phyloP scores from a whole-genome alignment of 2,797 vertebrate genomes.

The Erethizon dorsatum region DNA sequence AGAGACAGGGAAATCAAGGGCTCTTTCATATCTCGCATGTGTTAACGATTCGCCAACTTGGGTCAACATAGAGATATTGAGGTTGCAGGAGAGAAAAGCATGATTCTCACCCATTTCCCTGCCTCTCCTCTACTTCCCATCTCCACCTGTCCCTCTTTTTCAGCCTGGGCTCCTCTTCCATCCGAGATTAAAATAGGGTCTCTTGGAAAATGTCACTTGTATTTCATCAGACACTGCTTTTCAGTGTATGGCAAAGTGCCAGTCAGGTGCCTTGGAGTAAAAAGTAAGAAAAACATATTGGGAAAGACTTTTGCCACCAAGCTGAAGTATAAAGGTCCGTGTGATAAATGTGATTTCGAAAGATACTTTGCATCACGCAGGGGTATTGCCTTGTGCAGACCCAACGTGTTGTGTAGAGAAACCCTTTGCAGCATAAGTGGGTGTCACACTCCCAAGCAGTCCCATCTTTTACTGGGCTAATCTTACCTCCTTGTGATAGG shows the following conservation, averaged over 20 bases:
- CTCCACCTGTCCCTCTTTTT: background rate
- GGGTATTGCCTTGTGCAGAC: background rate
- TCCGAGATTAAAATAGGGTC: background rate
- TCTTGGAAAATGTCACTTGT: background rate
- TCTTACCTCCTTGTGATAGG: background rate
- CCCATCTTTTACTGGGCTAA: background rate
- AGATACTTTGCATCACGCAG: constrained; percentile 28
- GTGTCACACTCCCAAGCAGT: background rate
- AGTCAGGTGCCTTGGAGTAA: background rate
- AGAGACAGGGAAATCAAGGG: background rate
- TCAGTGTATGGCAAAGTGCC: background rate
- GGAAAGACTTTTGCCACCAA: constrained; percentile 49
- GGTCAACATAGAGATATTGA: background rate
- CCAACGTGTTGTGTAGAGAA: background rate
- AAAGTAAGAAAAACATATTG: constrained; percentile 41
- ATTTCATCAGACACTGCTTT: background rate
- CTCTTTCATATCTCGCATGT: background rate
- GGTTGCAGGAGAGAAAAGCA: background rate
- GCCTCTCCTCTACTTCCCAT: background rate
- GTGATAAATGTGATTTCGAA: constrained; percentile 55
- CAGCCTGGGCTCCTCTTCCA: background rate
- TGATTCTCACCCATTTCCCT: background rate
- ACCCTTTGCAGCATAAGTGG: background rate
- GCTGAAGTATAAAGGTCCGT: background rate
- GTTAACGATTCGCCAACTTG: constrained; percentile 9